phyloP scores from a whole-genome alignment of 1,140 invertebrate species.

The Amphibalanus amphitrite region DNA sequence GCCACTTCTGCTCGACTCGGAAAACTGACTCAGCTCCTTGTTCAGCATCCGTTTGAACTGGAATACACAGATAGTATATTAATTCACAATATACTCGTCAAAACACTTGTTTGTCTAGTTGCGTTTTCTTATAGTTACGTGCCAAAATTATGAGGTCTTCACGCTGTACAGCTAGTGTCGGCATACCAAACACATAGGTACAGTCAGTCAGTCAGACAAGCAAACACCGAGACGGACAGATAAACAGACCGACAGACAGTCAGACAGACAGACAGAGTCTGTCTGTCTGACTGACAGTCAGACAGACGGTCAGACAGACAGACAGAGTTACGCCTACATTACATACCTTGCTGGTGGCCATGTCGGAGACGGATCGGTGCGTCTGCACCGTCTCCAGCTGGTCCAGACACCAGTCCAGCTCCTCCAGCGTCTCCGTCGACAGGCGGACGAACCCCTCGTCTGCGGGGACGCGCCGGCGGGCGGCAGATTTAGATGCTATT shows the following conservation, averaged over 20 bases:
- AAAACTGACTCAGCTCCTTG: no score
- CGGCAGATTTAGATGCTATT: no score
- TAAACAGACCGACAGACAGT: not conserved
- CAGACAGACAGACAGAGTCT: not conserved
- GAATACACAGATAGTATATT: slow-evolving; percentile 29
- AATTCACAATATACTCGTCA: no score
- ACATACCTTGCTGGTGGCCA: slow-evolving; percentile 93
- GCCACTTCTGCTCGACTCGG: slow-evolving; percentile 94
- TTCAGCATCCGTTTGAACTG: slow-evolving; percentile 99
- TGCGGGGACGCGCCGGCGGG: slow-evolving; percentile 28
- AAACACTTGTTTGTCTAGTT: no score
- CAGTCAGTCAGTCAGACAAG: not conserved
- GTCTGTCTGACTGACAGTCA: not conserved
- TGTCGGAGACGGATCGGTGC: slow-evolving; percentile 95
- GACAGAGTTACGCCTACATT: not conserved
- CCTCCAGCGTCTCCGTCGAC: slow-evolving; percentile 90
- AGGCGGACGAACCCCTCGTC: slow-evolving; percentile 82
- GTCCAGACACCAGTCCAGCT: slow-evolving; percentile 98
- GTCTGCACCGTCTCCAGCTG: slow-evolving; percentile 98
- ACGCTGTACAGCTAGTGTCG: no score
- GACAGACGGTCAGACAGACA: not conserved
- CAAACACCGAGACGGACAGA: not conserved
- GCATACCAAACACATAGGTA: no score
- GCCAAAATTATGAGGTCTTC: no score
- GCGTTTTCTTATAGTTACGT: no score